Conservation (phyloP, 2,113 vertebrate species). For the Dicerorhinus sumatrensis region DNA sequence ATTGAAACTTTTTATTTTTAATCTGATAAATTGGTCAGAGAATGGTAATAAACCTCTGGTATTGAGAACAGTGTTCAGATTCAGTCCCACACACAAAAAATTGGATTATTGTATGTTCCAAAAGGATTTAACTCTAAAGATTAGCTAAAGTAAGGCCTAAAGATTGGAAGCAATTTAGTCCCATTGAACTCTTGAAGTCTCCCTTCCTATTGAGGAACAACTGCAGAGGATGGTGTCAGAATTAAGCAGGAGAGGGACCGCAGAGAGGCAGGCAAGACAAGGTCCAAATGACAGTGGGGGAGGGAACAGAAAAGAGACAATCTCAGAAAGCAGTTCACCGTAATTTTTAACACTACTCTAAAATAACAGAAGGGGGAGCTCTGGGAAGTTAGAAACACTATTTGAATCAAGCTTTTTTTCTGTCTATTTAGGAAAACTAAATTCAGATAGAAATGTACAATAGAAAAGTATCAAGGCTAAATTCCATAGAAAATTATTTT, state of each 20-base stretch:
- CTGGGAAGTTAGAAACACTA: neutral
- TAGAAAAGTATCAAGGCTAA: neutral
- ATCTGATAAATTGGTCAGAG: neutral
- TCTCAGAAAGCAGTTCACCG: neutral
- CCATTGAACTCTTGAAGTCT: neutral
- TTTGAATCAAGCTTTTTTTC: neutral
- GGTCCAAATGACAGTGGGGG: neutral
- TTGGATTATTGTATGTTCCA: neutral
- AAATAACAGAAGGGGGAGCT: constrained; percentile 18
- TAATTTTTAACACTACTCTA: neutral
- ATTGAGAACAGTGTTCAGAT: neutral
- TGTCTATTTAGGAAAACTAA: neutral
- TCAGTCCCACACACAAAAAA: neutral
- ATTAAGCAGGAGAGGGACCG: neutral
- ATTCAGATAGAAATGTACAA: neutral
- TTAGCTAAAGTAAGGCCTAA: neutral
- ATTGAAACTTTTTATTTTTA: neutral
- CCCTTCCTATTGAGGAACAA: neutral
- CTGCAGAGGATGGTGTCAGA: neutral
- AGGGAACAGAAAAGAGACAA: neutral
- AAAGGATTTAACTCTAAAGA: neutral
- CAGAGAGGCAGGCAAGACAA: neutral
- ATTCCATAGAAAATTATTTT: neutral
- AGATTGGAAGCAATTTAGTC: neutral
- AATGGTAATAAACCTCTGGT: neutral